Conservation (phyloP, 2,888 invertebrate genomes). For the Tipula unca region DNA sequence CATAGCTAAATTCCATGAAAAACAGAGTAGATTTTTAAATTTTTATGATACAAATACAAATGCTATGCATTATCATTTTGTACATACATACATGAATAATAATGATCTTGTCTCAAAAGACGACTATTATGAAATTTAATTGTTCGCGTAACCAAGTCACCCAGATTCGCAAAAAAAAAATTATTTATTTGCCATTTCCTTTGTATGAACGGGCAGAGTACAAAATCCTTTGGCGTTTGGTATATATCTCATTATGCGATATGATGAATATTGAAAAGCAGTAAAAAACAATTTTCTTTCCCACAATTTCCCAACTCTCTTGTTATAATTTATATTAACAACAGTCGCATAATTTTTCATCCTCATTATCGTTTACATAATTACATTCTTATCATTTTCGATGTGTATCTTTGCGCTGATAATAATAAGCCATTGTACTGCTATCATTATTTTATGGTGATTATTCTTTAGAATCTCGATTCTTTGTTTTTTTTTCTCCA, state of each 20-base stretch:
- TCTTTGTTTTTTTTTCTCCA: not conserved
- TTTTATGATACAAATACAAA: not conserved
- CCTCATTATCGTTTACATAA: not conserved
- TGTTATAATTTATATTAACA: not conserved
- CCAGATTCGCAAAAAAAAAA: not conserved
- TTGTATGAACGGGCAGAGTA: not conserved
- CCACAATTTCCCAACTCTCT: not conserved
- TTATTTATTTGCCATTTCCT: not conserved
- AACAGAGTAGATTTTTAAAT: not conserved
- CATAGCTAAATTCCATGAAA: not conserved
- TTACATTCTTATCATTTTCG: not conserved
- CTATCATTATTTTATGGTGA: not conserved
- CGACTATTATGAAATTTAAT: not conserved
- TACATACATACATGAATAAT: not conserved
- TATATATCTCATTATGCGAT: not conserved
- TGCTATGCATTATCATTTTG: not conserved
- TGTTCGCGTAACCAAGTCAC: constrained; percentile 8
- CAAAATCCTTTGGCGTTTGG: not conserved
- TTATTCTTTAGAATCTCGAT: not conserved
- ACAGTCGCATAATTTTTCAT: not conserved
- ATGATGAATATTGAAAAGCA: not conserved
- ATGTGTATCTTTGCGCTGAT: not conserved
- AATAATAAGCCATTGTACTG: not conserved
- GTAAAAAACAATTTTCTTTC: not conserved
- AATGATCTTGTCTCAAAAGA: not conserved